phyloP scores from a whole-genome alignment of 1,140 invertebrate genomes.

The Pogonomyrmex barbatus region DNA sequence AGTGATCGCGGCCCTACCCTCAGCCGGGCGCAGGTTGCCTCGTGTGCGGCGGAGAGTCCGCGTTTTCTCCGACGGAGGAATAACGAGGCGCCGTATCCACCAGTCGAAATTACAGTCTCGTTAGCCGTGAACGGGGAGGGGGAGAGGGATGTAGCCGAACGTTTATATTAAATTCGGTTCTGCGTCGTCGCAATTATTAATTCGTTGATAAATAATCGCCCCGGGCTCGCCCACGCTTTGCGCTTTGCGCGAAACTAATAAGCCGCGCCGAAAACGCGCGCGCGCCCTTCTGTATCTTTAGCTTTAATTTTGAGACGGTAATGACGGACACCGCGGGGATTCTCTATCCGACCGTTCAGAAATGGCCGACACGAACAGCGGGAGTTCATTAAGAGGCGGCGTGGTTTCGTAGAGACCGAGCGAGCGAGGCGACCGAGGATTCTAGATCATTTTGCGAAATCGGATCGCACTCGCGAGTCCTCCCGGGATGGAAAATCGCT shows the following conservation, averaged over 20 bases:
- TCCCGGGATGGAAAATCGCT: background rate
- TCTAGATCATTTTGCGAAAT: constrained; percentile 41
- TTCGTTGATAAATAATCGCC: constrained; percentile 50
- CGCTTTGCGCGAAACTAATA: constrained; percentile 71
- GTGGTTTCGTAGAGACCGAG: constrained; percentile 53
- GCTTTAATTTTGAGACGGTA: constrained; percentile 79
- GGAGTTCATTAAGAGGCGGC: constrained; percentile 77
- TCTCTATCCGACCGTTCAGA: constrained; percentile 56
- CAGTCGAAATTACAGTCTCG: constrained; percentile 49
- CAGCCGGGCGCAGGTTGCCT: background rate
- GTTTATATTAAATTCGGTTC: constrained; percentile 51
- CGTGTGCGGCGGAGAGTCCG: background rate
- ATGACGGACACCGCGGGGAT: constrained; percentile 76
- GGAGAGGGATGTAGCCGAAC: background rate
- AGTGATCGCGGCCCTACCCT: constrained; percentile 51
- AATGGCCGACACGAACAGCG: constrained; percentile 69
- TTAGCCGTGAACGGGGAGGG: background rate
- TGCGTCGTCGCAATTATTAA: constrained; percentile 47
- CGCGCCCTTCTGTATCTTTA: constrained; percentile 64
- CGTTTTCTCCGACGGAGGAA: constrained; percentile 39
- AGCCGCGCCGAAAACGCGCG: constrained; percentile 58
- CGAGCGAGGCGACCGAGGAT: constrained; percentile 30
- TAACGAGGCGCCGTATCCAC: constrained; percentile 43
- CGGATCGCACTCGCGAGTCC: constrained; percentile 13
- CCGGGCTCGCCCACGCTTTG: constrained; percentile 50